Evolutionary conservation across 2,113 vertebrate species (phyloP).

Genomic region (Astur gentilis): DNA sequence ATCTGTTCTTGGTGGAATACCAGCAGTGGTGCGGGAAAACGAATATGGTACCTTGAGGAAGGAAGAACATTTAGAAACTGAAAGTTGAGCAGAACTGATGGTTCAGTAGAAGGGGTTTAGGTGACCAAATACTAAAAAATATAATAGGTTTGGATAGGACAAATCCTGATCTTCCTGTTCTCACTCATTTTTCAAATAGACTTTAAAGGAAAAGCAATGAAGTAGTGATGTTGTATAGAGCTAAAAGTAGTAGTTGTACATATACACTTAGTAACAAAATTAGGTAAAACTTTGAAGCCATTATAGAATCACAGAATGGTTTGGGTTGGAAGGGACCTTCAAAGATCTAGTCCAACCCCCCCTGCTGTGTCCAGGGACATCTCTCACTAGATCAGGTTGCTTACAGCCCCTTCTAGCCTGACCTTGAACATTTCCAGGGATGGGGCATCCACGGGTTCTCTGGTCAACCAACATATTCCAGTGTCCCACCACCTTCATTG

Average conservation of each 20-base stretch:
- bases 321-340: not conserved
- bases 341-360: not conserved
- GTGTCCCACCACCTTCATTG: no score
- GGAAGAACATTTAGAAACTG: not conserved
- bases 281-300: not conserved
- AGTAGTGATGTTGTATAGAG: not conserved
- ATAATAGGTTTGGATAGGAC: not conserved
- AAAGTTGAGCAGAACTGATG: not conserved
- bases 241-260: not conserved
- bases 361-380: not conserved
- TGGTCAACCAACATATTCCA: not conserved
- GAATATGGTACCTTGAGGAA: not conserved
- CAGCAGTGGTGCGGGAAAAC: not conserved
- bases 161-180: not conserved
- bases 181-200: not conserved
- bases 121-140: not conserved
- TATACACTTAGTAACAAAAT: not conserved
- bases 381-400: not conserved
- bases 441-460: not conserved
- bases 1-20: not conserved
- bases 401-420: not conserved
- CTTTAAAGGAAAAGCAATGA: not conserved
- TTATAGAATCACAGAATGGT: not conserved
- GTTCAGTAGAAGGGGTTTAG: not conserved
- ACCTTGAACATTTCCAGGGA: not conserved